Base-by-base conservation (phyloP, 2,797 vertebrate genomes). In the Amblyraja radiata region DNA sequence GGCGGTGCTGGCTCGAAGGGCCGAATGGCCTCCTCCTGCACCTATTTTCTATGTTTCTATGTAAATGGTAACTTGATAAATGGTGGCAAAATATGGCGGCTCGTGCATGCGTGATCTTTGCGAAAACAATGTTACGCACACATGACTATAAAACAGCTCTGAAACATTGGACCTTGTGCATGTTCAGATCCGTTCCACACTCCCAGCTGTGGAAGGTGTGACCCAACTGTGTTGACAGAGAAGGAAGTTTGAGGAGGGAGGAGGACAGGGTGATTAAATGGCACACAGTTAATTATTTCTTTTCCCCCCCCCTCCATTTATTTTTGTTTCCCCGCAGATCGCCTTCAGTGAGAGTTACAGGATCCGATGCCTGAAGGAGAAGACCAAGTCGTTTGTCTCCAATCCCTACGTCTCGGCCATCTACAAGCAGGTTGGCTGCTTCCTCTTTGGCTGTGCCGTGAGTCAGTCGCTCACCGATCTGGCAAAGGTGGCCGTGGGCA, bases 361-460 rank as follows among this genome's bases (percentile, higher is more conserved):
- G 0, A 96, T 97, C 28, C 96, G 95, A 10, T 95, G 94, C 94
- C 94, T 95, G 68, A 93, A 93, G 25, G 96, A 95, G 0, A 93
- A 94, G 93, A 96, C 96, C 0, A 94, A 94, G 21, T 95, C 97
- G 6, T 96, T 97, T 63, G 93, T 96, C 63, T 93, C 94, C 90
- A 97, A 96, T 94, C 95, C 93, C 80, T 97, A 97, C 6, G 92
- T 96, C 54, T 96, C 96, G 0, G 94, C 96, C 79, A 95, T 97
- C 93, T 97, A 97, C 95, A 97, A 97, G 94, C 97, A 97, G 94
- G 95, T 97, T 61, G 96, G 97, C 13, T 95, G 97, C 95, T 97
- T 97, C 95, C 63, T 97, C 93, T 97, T 97, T 54, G 97, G 97
- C 54, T 95, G 96, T 94, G 95, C 95, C 8, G 95, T 97, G 54